Percentiles rank a stretch among this genome's conserved stretches.
phyloP scores from a whole-genome alignment of 2,888 invertebrate genomes.

The Acanthosepion esculentum region DNA sequence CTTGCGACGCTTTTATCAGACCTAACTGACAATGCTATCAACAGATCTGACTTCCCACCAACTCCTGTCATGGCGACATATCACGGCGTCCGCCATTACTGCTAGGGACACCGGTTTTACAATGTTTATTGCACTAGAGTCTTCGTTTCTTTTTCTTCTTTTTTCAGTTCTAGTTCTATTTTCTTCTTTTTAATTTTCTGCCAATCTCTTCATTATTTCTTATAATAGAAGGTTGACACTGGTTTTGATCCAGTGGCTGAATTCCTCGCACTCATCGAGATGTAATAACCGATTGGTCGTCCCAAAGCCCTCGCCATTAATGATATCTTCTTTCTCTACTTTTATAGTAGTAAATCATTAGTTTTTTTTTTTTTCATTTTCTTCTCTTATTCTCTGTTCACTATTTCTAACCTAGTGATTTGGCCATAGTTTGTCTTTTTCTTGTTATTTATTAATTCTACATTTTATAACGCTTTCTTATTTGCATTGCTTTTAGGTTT shows the following conservation, averaged over 20 bases:
- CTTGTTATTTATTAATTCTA: neutral
- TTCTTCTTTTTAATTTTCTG: neutral
- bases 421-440: neutral
- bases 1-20: neutral
- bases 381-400: neutral
- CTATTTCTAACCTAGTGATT: neutral
- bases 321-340: neutral
- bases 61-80: no score
- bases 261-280: neutral
- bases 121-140: no score
- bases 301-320: neutral
- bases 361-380: neutral
- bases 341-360: neutral
- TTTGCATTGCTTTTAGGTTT: no score
- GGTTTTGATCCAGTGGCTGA: neutral
- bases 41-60: neutral
- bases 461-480: neutral
- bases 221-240: neutral
- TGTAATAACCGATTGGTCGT: neutral
- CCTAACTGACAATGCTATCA: neutral
- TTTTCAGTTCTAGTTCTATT: neutral
- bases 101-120: no score
- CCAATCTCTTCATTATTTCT: neutral
- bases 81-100: no score
- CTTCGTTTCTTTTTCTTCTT: no score